phyloP scores from a whole-genome alignment of 2,113 vertebrate species.

The Podarcis cretensis region DNA sequence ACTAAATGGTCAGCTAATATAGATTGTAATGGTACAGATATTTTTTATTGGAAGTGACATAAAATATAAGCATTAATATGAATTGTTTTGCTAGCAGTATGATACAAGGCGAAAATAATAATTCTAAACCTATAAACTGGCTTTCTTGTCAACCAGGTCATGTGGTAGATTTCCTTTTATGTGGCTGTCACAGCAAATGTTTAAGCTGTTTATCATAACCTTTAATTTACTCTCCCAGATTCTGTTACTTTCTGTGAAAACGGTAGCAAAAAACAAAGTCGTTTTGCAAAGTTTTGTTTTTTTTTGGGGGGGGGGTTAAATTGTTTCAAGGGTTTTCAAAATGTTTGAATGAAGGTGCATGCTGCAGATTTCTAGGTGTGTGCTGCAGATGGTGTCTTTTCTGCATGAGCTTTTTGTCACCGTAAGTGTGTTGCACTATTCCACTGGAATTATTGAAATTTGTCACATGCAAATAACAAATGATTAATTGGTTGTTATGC shows the following conservation, averaged over 20 bases:
- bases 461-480: too few relatives aligned
- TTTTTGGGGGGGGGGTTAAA: neutral
- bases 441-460: neutral
- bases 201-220: neutral
- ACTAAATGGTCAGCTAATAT: constrained; percentile 31
- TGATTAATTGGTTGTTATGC: too few relatives aligned
- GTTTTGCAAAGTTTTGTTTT: neutral
- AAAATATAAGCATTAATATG: neutral
- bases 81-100: neutral
- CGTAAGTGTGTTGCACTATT: neutral
- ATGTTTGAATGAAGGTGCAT: neutral
- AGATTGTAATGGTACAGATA: neutral
- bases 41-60: neutral
- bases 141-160: neutral
- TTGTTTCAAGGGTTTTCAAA: neutral
- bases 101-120: neutral
- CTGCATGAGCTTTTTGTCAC: too few relatives aligned
- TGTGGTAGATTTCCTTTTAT: neutral
- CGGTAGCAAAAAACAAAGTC: neutral
- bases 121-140: neutral
- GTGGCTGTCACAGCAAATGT: neutral
- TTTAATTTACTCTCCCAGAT: neutral
- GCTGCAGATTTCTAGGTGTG: too few relatives aligned
- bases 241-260: neutral
- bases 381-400: neutral